Conservation (phyloP, 2,888 invertebrate species). For the Polietes domitor region DNA sequence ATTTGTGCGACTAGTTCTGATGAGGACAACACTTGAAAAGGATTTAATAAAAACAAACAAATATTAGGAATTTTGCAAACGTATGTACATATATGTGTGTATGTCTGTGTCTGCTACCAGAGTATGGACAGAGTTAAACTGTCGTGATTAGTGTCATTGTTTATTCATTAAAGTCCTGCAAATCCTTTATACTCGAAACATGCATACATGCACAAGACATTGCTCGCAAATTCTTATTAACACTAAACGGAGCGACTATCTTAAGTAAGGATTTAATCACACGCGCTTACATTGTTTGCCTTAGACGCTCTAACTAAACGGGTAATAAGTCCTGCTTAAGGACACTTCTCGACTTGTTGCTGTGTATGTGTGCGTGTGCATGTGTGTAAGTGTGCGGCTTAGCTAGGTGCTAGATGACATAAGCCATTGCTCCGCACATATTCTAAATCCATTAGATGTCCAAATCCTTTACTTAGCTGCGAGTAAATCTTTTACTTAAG, state of each 20-base stretch:
- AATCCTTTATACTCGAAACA: slow-evolving; percentile 27
- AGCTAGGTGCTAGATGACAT: slow-evolving; percentile 1
- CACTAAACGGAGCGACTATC: slow-evolving; percentile 31
- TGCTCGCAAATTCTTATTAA: slow-evolving; percentile 18
- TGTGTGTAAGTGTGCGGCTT: not conserved
- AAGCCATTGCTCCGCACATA: not conserved
- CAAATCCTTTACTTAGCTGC: slow-evolving; percentile 55
- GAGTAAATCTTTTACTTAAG: slow-evolving; percentile 56
- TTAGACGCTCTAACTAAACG: slow-evolving; percentile 39
- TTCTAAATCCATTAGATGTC: slow-evolving; percentile 37
- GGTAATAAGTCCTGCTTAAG: slow-evolving; percentile 38
- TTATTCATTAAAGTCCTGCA: slow-evolving; percentile 46
- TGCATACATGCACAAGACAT: not conserved
- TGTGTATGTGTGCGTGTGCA: not conserved
- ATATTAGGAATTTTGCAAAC: no score
- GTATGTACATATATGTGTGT: no score
- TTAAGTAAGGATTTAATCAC: slow-evolving; percentile 49
- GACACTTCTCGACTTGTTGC: not conserved
- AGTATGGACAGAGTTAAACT: not conserved
- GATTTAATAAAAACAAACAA: no score
- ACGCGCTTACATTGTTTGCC: slow-evolving; percentile 30
- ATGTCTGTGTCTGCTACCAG: not conserved
- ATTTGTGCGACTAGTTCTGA: no score
- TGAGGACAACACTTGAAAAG: no score
- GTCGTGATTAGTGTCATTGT: slow-evolving; percentile 47